These are phyloP conservation scores for Bombylius discolor DNA, from an alignment of 2,888 invertebrate species.

Conservation along the genomic window DNA sequence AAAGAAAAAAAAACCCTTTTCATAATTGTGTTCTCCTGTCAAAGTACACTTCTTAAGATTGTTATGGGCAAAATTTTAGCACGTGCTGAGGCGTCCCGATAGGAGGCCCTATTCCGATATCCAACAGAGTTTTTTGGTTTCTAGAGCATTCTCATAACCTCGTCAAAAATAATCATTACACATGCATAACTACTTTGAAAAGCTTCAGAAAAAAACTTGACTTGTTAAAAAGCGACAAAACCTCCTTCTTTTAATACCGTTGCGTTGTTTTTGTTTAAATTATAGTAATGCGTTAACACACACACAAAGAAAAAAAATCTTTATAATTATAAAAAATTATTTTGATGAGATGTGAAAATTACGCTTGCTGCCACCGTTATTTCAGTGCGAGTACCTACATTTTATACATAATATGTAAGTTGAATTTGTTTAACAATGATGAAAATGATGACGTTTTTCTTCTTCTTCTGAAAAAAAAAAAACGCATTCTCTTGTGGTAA, in stretches of 20 bases:
- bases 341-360: constrained; percentile 10
- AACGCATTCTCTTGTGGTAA: not conserved
- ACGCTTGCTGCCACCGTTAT: constrained; percentile 2
- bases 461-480: not conserved
- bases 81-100: constrained; percentile 35
- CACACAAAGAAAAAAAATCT: too few relatives aligned
- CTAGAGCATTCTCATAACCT: not conserved
- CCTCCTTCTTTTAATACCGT: not conserved
- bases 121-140: constrained; percentile 20
- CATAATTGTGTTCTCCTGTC: too few relatives aligned
- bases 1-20: not conserved
- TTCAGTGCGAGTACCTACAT: not conserved
- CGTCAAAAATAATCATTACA: too few relatives aligned
- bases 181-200: too few relatives aligned
- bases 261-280: not conserved
- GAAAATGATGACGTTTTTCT: not conserved
- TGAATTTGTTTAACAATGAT: not conserved
- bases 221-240: not conserved
- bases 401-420: not conserved
- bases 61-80: constrained; percentile 15
- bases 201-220: too few relatives aligned
- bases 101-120: constrained; percentile 29
- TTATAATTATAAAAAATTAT: not conserved
- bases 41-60: not conserved
- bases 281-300: not conserved